phyloP scores from a whole-genome alignment of 2,888 invertebrate genomes.

The Piscicola geometra region DNA sequence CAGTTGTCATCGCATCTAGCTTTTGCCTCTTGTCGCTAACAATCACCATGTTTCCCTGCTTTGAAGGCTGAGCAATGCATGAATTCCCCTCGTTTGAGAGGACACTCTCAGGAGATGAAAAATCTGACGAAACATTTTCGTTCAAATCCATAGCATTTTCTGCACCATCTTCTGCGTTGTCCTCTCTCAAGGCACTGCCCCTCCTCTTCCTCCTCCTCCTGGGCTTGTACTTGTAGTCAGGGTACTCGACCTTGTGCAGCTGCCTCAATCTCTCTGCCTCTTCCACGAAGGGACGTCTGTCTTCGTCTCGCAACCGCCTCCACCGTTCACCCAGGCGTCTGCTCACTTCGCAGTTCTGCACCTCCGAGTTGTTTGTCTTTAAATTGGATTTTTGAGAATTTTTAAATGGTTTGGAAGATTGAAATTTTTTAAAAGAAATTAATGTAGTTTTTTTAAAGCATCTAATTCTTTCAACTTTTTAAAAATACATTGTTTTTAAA shows the following conservation, averaged over 20 bases:
- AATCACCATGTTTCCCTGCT: too few species aligned
- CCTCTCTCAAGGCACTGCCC: neutral
- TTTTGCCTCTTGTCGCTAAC: too few species aligned
- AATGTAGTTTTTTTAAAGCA: neutral
- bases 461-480: too few species aligned
- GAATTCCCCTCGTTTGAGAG: too few species aligned
- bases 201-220: constrained; percentile 65
- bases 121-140: too few species aligned
- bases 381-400: too few species aligned
- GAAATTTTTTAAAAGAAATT: neutral
- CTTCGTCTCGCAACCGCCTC: constrained; percentile 64
- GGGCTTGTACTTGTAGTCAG: constrained; percentile 91
- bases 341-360: constrained; percentile 98
- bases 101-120: too few species aligned
- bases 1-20: too few species aligned
- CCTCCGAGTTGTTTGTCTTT: constrained; percentile 64
- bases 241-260: constrained; percentile 89
- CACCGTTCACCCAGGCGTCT: constrained; percentile 62
- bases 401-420: too few species aligned
- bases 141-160: too few species aligned
- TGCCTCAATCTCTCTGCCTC: constrained; percentile 85
- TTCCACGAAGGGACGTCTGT: constrained; percentile 77
- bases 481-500: neutral
- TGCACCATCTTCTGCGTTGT: neutral
- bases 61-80: too few species aligned